Percentiles rank a stretch among this genome's conserved stretches.
phyloP scores from a whole-genome alignment of 2,888 invertebrate species.

The Plemyria rubiginata region DNA sequence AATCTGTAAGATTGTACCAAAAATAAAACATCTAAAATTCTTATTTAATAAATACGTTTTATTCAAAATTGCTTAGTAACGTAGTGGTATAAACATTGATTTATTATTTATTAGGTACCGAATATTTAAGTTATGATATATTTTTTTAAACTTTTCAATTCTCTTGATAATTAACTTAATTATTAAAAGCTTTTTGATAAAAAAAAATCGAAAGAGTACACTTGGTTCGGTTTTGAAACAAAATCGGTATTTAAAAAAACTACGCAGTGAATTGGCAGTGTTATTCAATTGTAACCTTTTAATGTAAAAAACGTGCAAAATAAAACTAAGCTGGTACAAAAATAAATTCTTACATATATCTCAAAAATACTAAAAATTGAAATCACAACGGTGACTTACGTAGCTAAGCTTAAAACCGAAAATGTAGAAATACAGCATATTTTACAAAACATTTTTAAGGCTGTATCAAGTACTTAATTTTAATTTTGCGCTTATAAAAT shows the following conservation, averaged over 20 bases:
- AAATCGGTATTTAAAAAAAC: slow-evolving; percentile 3
- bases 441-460: slow-evolving; percentile 43
- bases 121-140: slow-evolving; percentile 23
- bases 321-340: slow-evolving; percentile 70
- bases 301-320: slow-evolving; percentile 42
- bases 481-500: not conserved
- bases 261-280: slow-evolving; percentile 68
- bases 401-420: slow-evolving; percentile 51
- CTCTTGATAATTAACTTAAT: not conserved
- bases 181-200: not conserved
- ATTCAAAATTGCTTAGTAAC: slow-evolving; percentile 61
- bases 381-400: slow-evolving; percentile 79
- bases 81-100: slow-evolving; percentile 46
- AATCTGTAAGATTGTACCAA: slow-evolving; percentile 19
- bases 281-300: slow-evolving; percentile 40
- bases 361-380: slow-evolving; percentile 70
- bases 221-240: slow-evolving; percentile 2
- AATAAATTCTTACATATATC: slow-evolving; percentile 66
- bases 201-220: too few species aligned
- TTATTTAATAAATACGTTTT: slow-evolving; percentile 81
- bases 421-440: slow-evolving; percentile 39
- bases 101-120: slow-evolving; percentile 23
- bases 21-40: slow-evolving; percentile 58
- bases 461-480: slow-evolving; percentile 3
- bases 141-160: not conserved